Percentiles rank a stretch among this genome's conserved stretches.
Evolutionary conservation across 2,797 vertebrate genomes (phyloP).

Genomic region (Dipus sagitta): DNA sequence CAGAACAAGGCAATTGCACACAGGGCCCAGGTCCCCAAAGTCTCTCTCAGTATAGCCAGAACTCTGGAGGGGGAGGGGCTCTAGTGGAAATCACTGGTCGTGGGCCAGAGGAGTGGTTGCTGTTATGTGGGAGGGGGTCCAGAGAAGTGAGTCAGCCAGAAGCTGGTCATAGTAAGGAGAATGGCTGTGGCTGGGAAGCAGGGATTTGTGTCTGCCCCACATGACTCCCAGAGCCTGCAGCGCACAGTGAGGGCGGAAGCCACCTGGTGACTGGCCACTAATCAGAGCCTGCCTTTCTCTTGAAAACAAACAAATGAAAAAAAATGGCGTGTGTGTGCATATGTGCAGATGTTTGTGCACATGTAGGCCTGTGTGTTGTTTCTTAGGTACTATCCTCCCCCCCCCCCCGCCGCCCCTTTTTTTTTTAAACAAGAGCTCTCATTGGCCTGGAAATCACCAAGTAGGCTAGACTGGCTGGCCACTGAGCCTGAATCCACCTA

Average conservation of each 20-base stretch:
- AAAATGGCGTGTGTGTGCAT: no score
- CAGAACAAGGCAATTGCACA: fast-evolving
- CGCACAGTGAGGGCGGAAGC: neutral
- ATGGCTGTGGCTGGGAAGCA: neutral
- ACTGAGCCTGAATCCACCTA: no score
- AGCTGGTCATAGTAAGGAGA: neutral
- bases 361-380: no score
- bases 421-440: no score
- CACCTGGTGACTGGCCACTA: neutral
- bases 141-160: neutral
- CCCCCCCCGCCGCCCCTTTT: no score
- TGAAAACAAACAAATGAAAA: no score
- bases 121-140: no score
- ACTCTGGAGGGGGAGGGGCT: neutral
- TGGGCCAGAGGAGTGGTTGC: fast-evolving
- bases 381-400: no score
- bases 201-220: no score
- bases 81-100: no score
- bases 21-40: fast-evolving
- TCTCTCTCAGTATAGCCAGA: neutral
- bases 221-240: neutral
- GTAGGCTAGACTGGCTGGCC: neutral
- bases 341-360: no score
- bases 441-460: no score
- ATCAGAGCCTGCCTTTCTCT: neutral